Evolutionary conservation across 2,113 vertebrate species (phyloP), one percentile per base, ranked within the genome.

Genomic region (Arizona elegans): DNA sequence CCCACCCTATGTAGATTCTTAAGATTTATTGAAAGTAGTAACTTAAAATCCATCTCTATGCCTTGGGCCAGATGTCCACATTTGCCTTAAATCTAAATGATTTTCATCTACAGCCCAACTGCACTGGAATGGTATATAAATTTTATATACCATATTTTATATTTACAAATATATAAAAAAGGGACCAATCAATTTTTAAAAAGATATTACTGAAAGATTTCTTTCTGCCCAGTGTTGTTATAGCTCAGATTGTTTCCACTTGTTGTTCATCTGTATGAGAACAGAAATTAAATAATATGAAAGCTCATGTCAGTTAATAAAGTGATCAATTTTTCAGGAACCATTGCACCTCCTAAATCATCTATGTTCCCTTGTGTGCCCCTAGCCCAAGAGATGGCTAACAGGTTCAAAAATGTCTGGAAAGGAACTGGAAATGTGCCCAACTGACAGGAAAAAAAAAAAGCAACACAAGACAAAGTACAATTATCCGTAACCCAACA

Each of bases 401-500:
- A 56, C 15, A n/a, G 26, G 11, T 13, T 50, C 38, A 86, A 86
- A 17, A 17, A 87, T 59, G 8, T 87, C 47, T 92, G 43, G 47
- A 62, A 70, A 70, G 29, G 11, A 33, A 11, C 0, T 70, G 33
- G 53, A 81, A 81, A 88, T 56, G 38, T 58, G 53, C 19, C 33
- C 23, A 54, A 8, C 11, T 1, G 0, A 91, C 70, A 90, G 43
- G 21, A 5, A 9, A 54, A 47, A 8, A 52, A 94, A 96, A 96
- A 92, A 92, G 95, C 87, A 47, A 86, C 85, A 54, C 95, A 91
- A 92, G 54, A 90, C 56, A 29, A 47, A n/a, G 93, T 93, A 97
- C 94, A 94, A 26, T 95, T 92, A 94, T 97, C 95, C 94, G 96
- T 95, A 97, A 97, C 96, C 95, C 97, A 97, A 96, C 93, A 94